Evolutionary conservation across 2,113 vertebrate species (phyloP).

Genomic region (Colistium nudipinnis): DNA sequence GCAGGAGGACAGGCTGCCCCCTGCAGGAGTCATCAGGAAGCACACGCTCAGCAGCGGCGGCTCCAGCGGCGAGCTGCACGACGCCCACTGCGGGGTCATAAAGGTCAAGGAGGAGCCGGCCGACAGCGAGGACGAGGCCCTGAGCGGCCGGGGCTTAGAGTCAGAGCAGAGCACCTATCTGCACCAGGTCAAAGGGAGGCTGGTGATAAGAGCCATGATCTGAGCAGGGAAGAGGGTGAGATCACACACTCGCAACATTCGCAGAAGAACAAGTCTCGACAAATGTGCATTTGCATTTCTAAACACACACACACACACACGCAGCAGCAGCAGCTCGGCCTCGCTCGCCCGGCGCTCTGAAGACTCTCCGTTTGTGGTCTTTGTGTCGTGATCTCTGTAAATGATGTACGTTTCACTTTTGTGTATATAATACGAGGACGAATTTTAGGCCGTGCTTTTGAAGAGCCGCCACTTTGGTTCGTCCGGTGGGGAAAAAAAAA

Average conservation of each 20-base stretch:
- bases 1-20: constrained; percentile 89
- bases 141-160: constrained; percentile 87
- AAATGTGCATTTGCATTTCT: constrained; percentile 34
- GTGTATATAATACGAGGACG: constrained; percentile 78
- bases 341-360: constrained; percentile 40
- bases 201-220: constrained; percentile 97
- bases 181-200: constrained; percentile 96
- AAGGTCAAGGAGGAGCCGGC: constrained; percentile 95
- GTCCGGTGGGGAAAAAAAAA: constrained; percentile 48
- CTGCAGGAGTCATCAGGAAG: constrained; percentile 85
- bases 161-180: constrained; percentile 92
- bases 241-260: constrained; percentile 71
- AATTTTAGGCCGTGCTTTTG: constrained; percentile 70
- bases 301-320: constrained; percentile 33
- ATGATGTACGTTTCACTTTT: constrained; percentile 73
- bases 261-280: constrained; percentile 48
- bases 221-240: constrained; percentile 77
- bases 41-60: constrained; percentile 84
- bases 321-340: constrained; percentile 41
- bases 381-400: constrained; percentile 80
- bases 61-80: constrained; percentile 78
- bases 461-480: constrained; percentile 69
- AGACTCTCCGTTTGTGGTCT: constrained; percentile 74
- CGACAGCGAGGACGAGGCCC: constrained; percentile 92
- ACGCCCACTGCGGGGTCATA: constrained; percentile 86